Evolutionary conservation across 2,888 invertebrate species (phyloP).

Genomic region (Sphecodes monilicornis): DNA sequence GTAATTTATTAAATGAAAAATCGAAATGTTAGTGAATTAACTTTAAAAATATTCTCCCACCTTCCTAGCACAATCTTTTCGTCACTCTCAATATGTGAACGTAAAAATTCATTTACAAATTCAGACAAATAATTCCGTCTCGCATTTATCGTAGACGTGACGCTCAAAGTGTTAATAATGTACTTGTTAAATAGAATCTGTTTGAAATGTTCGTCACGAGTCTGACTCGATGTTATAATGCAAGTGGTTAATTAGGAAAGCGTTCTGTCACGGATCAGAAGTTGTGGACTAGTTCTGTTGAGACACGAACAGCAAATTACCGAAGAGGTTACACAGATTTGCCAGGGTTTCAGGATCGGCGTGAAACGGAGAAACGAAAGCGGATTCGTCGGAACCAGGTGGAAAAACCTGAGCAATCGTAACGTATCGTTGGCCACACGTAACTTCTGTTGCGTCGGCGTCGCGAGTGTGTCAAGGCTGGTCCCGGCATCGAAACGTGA

Average conservation of each 20-base stretch:
- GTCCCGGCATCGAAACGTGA: constrained; percentile 31
- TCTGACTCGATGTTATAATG: background rate
- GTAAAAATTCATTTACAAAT: background rate
- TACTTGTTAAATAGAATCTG: no score
- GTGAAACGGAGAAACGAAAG: constrained; percentile 9
- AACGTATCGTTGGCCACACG: constrained; percentile 29
- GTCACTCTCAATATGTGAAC: no score
- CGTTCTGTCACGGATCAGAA: background rate
- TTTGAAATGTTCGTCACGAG: background rate
- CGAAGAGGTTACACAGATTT: background rate
- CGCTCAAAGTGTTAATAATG: no score
- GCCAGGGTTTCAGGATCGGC: background rate
- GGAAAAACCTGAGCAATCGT: constrained; percentile 22
- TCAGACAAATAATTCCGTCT: no score
- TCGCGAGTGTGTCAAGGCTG: constrained; percentile 67
- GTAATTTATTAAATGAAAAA: background rate
- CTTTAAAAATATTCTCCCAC: no score
- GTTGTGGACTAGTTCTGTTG: background rate
- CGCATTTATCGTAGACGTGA: no score
- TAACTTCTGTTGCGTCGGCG: constrained; percentile 40
- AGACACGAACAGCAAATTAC: background rate
- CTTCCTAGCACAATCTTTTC: no score
- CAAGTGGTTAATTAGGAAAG: background rate
- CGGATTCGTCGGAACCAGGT: background rate
- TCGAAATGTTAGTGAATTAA: no score